Base-by-base conservation (phyloP, 92 coral and sea anemone species). In the Hydrozoanthus gracilis region DNA sequence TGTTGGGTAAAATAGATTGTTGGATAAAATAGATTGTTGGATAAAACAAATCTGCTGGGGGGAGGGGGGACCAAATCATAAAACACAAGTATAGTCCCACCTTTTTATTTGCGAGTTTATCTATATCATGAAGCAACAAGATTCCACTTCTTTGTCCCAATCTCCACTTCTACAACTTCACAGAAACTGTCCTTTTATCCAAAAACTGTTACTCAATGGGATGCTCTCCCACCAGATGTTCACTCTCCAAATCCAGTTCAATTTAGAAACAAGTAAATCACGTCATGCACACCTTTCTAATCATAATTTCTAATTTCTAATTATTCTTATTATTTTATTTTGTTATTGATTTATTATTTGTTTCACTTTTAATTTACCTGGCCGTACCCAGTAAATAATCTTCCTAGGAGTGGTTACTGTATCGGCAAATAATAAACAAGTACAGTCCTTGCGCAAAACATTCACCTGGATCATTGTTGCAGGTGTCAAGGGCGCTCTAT, bases 91-190 rank as follows among this genome's bases (percentile, higher is more conserved):
- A 52, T 52, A 52, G 58, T 52, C 6, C 58, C 58, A 52, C 58
- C 58, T 52, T 52, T 52, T 52, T 52, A 52, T 52, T 52, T 52
- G 58, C 58, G 58, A 52, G 58, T 52, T 52, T 52, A 52, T 52
- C 58, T 52, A 52, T 52, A 52, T 52, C 58, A 52, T 52, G 58
- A 52, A 52, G 58, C 58, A 52, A 52, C 58, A 52, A 52, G 58
- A 52, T 52, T 3, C 73, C 73, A 68, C 47, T 68, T 8, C 47
- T 68, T 68, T 68, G 73, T 68, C 47, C 73, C 73, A 68, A 68
- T 68, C 73, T 68, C 73, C 1, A 68, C 73, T 68, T 68, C 73
- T 16, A 68, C 73, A 68, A 68, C 73, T 68, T 68, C 47, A 68
- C 73, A 68, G n/a, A 64, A 15, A 4, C 70, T 64, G 70, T 64